Evolutionary conservation across 1,140 invertebrate genomes (phyloP), one percentile per base, ranked within the genome.

Genomic region (Lordiphosa clarofinis): DNA sequence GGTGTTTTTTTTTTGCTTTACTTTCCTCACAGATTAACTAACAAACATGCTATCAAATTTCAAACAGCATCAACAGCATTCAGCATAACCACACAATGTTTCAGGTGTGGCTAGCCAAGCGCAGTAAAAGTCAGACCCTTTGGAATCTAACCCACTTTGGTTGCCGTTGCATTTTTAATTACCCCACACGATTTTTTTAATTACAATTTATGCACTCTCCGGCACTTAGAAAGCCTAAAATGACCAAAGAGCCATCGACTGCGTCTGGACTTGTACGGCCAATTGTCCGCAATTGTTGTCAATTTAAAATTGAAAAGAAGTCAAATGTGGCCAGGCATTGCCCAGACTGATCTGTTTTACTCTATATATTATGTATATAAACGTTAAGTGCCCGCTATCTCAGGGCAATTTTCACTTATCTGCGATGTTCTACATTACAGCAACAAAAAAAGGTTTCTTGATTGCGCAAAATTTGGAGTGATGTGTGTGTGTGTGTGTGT

Each of bases 271-370:
- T 42, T 46, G 56, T 69, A 0, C 6, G 24, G 73, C 64, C 70
- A 82, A 82, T 82, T 82, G 78, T 46, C 55, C 38, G 64, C 78
- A 82, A 82, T 82, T 82, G 78, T 82, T 69, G 73, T 84, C 78
- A 82, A 82, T 82, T 82, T 69, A 84, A 78, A 78, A 82, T 82
- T 82, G 78, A 82, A 84, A 82, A 82, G 78, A 82, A 82, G 78
- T 84, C 78, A 84, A 82, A 76, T 65, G 76, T 78, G 58, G 76
- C 56, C 49, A 55, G 60, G 52, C 56, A 71, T 60, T 68, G 78
- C 55, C 50, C 28, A 52, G 24, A 28, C 24, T 28, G 24, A 28
- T 28, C 24, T 70, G 38, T 21, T 21, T 21, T 38, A 58, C 6
- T 53, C 53, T n/a, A n/a, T 49, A 19, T 44, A 38, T 31, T 15